Conservation (phyloP, 2,113 vertebrate species). For the Zosterops lateralis region DNA sequence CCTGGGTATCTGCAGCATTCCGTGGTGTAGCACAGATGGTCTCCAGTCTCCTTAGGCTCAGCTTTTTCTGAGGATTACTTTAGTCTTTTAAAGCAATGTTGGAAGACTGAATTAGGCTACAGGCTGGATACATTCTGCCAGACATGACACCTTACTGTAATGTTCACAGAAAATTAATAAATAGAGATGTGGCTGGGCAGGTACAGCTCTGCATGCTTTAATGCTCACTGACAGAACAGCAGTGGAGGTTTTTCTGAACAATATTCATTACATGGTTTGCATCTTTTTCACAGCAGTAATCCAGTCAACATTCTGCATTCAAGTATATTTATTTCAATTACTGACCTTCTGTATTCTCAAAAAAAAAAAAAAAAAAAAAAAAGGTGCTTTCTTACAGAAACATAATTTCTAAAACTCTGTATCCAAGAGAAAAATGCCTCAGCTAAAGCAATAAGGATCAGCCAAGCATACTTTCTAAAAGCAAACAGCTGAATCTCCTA, state of each 20-base stretch:
- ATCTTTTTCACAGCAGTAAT: not conserved
- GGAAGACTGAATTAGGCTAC: not conserved
- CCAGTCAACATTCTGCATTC: not conserved
- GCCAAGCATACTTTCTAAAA: not conserved
- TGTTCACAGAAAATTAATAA: not conserved
- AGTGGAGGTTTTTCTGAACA: not conserved
- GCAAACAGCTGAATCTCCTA: not conserved
- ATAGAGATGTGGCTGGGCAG: not conserved
- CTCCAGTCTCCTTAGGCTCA: not conserved
- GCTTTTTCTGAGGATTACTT: not conserved
- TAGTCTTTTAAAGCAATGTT: not conserved
- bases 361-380: not conserved
- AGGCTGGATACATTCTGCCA: not conserved
- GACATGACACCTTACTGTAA: not conserved
- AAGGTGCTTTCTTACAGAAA: not conserved
- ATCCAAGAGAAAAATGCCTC: not conserved
- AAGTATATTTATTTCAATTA: not conserved
- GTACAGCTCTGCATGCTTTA: not conserved
- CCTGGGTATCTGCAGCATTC: not conserved
- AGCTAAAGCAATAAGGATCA: not conserved
- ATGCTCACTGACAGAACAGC: not conserved
- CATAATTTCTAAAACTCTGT: not conserved
- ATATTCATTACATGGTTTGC: not conserved
- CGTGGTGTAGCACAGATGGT: not conserved
- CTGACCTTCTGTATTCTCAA: not conserved